Conservation (phyloP, 1,140 invertebrate genomes). For the Formica exsecta region DNA sequence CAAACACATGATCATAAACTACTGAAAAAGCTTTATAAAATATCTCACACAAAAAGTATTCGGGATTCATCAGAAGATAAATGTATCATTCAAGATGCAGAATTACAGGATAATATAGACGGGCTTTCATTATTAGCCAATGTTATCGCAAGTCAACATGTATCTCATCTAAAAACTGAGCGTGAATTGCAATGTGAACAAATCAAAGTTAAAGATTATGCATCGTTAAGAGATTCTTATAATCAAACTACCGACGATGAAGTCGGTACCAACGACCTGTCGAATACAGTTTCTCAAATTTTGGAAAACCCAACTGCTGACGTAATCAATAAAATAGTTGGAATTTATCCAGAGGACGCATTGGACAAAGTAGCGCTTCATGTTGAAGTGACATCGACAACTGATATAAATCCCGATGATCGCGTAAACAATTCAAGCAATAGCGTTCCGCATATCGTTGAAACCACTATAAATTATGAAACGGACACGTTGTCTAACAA, state of each 20-base stretch:
- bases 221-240: slow-evolving; percentile 63
- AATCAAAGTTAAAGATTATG: slow-evolving; percentile 83
- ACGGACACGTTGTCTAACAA: slow-evolving; percentile 72
- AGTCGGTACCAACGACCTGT: slow-evolving; percentile 61
- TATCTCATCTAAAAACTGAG: slow-evolving; percentile 65
- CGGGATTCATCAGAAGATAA: background rate
- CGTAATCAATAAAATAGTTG: slow-evolving; percentile 72
- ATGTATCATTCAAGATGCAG: slow-evolving; percentile 70
- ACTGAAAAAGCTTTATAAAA: slow-evolving; percentile 17
- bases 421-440: slow-evolving; percentile 50
- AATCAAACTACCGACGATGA: slow-evolving; percentile 56
- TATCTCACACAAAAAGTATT: background rate
- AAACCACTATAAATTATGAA: slow-evolving; percentile 68
- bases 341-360: slow-evolving; percentile 78
- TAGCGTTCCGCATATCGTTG: slow-evolving; percentile 59
- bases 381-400: slow-evolving; percentile 80
- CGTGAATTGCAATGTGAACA: slow-evolving; percentile 62
- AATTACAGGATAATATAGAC: slow-evolving; percentile 81
- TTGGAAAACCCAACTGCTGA: slow-evolving; percentile 69
- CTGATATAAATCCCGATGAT: slow-evolving; percentile 41
- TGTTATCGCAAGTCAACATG: slow-evolving; percentile 76
- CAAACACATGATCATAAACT: background rate
- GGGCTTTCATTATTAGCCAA: slow-evolving; percentile 83
- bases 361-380: slow-evolving; percentile 79
- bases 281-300: slow-evolving; percentile 63